Evolutionary conservation across 2,797 vertebrate species (phyloP), one percentile per base, ranked within the genome.

Genomic region (Protosalanx chinensis): DNA sequence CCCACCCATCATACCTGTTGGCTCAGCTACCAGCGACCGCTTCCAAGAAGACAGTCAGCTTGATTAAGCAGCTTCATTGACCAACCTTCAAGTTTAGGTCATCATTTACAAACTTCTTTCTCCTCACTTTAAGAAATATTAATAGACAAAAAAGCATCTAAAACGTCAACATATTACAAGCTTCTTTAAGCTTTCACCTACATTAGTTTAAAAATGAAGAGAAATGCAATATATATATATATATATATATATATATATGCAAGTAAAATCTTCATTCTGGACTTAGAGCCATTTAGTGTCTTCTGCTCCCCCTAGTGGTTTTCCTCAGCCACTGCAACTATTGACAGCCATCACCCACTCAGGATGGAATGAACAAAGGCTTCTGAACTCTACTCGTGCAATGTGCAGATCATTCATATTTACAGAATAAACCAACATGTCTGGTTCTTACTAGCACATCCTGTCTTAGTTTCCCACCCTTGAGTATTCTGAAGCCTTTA

Each of bases 311-410:
- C 71, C 71, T 65, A 32, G 71, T 72, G 75, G 72, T 57, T 57
- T 72, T 84, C 84, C 81, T 84, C 81, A 80, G 77, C 79, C 80
- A 60, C 81, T 84, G 84, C 81, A 82, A 70, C 70, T 30, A 74
- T 63, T 66, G 64, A 76, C 67, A 82, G 80, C 77, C 65, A 72
- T 76, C 35, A 59, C 56, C 67, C 56, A n/a, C 56, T 27, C 56
- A 56, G 41, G 32, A 69, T 59, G 57, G 33, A 46, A 33, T 29
- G 41, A 41, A 60, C 32, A 59, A 60, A 60, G 23, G 33, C 67
- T 59, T 69, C 32, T 60, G 33, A 46, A 60, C 56, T 33, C 32
- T 27, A 16, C 20, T 30, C 13, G 33, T 69, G 35, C 67, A 69
- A 69, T 59, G 56, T 30, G 33, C 15, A 16, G 57, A 46, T 65